Evolutionary conservation across 2,113 vertebrate genomes (phyloP), one percentile per base, ranked within the genome.

Genomic region (Desmodus rotundus): DNA sequence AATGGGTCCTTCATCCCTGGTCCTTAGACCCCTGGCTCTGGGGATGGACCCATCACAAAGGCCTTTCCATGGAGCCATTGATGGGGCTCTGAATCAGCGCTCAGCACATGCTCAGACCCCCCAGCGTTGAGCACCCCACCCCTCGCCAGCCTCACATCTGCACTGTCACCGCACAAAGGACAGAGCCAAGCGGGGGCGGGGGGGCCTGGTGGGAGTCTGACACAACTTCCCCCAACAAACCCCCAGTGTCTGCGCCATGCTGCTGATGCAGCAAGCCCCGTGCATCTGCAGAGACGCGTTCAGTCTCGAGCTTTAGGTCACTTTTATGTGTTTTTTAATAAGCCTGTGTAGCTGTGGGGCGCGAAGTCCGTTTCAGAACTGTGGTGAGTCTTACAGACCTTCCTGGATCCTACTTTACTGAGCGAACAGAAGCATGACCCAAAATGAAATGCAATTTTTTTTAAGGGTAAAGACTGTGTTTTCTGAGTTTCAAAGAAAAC

Each of bases 1-100:
- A 97, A 94, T 5, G 61, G 52, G 24, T 83, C 93, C 93, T 97
- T 96, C 94, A 94, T 97, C 67, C 24, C 54, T 8, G n/a, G 65
- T 81, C 70, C 84, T 63, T 28, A 26, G 41, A 24, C 61, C 84
- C 78, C 56, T 7, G 43, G 45, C 43, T 28, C 54, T 28, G 67
- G 82, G 63, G 58, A 28, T 19, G 78, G 92, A 77, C 19, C 88
- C 22, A 0, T 73, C 82, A 82, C 95, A 97, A 73, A 94, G 74
- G 72, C 31, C 88, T 72, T 91, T 94, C 94, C 85, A 56, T 78
- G 38, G 85, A 81, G 31, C 65, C 61, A 3, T 54, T 28, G 68
- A 63, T 1, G 10, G 58, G 58, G 47, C 89, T 82, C 77, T 88
- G 94, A 96, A 85, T 90, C 19, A 5, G 93, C 10, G 54, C n/a